phyloP scores from a whole-genome alignment of 2,888 invertebrate species.

The Nomada lathburiana region DNA sequence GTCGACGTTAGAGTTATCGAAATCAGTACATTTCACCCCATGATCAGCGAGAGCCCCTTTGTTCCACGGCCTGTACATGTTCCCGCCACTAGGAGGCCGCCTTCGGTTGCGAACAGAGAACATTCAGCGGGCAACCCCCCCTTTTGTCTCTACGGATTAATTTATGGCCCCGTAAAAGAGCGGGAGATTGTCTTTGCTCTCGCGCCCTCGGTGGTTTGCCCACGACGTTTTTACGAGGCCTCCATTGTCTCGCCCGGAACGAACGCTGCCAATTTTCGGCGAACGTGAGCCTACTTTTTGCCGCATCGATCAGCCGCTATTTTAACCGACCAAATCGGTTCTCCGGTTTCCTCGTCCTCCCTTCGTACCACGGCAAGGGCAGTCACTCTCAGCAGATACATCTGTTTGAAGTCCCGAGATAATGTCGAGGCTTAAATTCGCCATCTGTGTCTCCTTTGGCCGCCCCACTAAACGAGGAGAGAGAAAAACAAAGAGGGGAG shows the following conservation, averaged over 20 bases:
- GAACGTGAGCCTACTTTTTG: slow-evolving; percentile 30
- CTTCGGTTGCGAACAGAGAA: slow-evolving; percentile 68
- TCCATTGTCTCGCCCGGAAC: slow-evolving; percentile 69
- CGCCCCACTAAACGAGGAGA: slow-evolving; percentile 9
- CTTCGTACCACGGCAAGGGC: not conserved
- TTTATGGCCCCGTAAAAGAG: slow-evolving; percentile 79
- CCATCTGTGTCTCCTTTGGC: slow-evolving; percentile 33
- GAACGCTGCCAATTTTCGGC: slow-evolving; percentile 67
- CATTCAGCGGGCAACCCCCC: slow-evolving; percentile 67
- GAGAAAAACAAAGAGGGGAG: not conserved
- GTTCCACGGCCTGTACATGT: slow-evolving; percentile 59
- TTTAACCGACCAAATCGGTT: not conserved
- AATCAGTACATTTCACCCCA: slow-evolving; percentile 55
- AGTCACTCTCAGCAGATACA: not conserved
- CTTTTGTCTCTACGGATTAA: slow-evolving; percentile 70
- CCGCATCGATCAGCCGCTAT: slow-evolving; percentile 33
- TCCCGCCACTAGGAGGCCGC: slow-evolving; percentile 34
- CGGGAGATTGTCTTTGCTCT: slow-evolving; percentile 76
- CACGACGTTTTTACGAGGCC: slow-evolving; percentile 78
- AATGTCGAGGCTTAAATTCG: slow-evolving; percentile 45
- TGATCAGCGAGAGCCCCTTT: slow-evolving; percentile 63
- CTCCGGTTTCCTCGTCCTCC: not conserved
- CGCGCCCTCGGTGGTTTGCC: slow-evolving; percentile 75
- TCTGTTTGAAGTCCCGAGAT: slow-evolving; percentile 34
- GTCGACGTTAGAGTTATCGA: slow-evolving; percentile 50